Evolutionary conservation across 2,888 invertebrate genomes (phyloP), one percentile per base, ranked within the genome.

Genomic region (Ectemnius cavifrons): DNA sequence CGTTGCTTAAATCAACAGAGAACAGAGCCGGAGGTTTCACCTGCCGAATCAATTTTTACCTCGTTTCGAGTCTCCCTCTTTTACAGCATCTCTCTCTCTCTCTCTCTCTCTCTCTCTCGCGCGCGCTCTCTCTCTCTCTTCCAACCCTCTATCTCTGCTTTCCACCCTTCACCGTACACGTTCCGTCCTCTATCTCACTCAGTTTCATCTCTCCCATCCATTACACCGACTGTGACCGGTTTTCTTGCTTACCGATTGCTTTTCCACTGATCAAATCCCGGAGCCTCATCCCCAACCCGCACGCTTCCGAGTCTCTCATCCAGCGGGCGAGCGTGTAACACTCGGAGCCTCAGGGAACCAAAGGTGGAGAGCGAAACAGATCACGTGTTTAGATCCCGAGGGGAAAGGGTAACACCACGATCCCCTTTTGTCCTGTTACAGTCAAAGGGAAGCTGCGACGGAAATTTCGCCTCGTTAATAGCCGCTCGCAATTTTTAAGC

Each of bases 1-100:
- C 84, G 85, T 85, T 85, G 85, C 85, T 85, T 85, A 85, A 85
- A 85, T 85, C 85, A 85, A 85, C 85, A 85, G 85, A 85, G 85
- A 85, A 83, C 84, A 83, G 84, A 85, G 83, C 83, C 83, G 84
- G 84, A 85, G 85, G 85, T 85, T 85, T 85, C 85, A 85, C 85
- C 85, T 85, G 85, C 85, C 84, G 85, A 85, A 85, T 85, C 85
- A 85, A 85, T 85, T 85, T 85, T 85, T 85, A 85, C 84, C 85
- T 85, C 81, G 84, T 85, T 84, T 81, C 84, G 82, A 78, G 73
- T 78, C 76, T 68, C 20, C 60, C 75, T 46, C 62, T 67, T 45
- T 64, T 71, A 57, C 56, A 23, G 23, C 62, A 59, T 69, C 71
- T 49, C 61, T n/a, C 56, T 16, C n/a, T 52, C 49, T 65, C 59